A percentile compares a stretch with the other conserved stretches of the same genome.
These are phyloP conservation scores for Metellina segmentata DNA, from an alignment of 2,888 invertebrate genomes.

Conservation along the genomic window DNA sequence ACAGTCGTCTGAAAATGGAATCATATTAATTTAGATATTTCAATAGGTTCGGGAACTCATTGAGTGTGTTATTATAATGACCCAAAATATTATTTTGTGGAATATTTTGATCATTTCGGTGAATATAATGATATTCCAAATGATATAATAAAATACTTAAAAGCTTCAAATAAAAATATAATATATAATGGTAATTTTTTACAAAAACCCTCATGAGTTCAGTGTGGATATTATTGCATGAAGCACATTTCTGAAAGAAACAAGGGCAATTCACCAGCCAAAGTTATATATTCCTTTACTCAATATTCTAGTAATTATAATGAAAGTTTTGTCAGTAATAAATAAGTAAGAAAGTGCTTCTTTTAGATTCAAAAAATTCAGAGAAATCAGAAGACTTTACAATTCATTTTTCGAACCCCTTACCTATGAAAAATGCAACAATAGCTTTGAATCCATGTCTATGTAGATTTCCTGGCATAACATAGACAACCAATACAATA, in stretches of 20 bases:
- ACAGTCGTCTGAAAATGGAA: no score
- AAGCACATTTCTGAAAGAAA: no score
- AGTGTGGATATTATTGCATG: constrained; percentile 6
- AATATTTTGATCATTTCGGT: no score
- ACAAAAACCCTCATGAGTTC: neutral
- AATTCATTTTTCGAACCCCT: neutral
- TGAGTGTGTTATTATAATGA: no score
- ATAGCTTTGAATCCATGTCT: neutral
- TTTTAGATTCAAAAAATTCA: neutral
- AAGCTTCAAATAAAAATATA: neutral
- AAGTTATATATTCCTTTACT: neutral
- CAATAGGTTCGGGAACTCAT: no score
- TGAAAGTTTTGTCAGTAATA: neutral
- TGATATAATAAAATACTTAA: neutral
- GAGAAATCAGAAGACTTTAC: neutral
- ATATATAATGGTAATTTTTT: neutral
- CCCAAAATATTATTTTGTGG: no score
- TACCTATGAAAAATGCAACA: neutral
- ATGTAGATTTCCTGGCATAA: neutral
- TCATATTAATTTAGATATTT: no score
- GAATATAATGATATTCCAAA: no score
- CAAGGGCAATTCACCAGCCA: neutral
- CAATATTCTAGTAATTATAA: neutral
- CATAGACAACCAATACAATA: neutral
- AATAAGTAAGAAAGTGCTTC: neutral